These are phyloP conservation scores for Lordiphosa andalusiaca DNA, from an alignment of 2,888 invertebrate genomes.

Conservation along the genomic window DNA sequence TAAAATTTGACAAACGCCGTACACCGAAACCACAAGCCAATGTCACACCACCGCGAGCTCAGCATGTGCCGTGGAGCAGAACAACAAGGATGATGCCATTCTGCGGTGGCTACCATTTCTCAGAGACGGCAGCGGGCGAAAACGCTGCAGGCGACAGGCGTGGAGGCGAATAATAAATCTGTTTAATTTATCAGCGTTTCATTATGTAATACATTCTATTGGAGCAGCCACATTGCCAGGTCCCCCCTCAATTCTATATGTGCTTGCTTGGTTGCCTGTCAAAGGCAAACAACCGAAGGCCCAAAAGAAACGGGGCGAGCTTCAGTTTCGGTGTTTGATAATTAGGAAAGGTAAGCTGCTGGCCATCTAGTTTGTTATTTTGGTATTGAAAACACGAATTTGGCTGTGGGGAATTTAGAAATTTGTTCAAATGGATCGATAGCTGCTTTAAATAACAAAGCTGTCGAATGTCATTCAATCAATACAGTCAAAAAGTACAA, in stretches of 20 bases:
- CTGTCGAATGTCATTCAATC: too few relatives aligned
- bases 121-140: constrained; percentile 15
- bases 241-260: neutral
- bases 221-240: constrained; percentile 11
- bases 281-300: constrained; percentile 39
- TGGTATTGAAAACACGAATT: too few relatives aligned
- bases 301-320: constrained; percentile 17
- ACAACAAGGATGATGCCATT: constrained; percentile 15
- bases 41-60: constrained; percentile 38
- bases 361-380: too few relatives aligned
- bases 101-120: constrained; percentile 21
- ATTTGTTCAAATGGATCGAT: too few relatives aligned
- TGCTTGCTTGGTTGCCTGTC: constrained; percentile 30
- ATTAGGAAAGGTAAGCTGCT: constrained; percentile 38
- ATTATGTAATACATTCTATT: constrained; percentile 46
- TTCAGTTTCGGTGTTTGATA: constrained; percentile 44
- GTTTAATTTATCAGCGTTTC: constrained; percentile 67
- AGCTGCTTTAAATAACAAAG: too few relatives aligned
- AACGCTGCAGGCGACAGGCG: constrained; percentile 33
- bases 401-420: too few relatives aligned
- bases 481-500: too few relatives aligned
- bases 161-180: constrained; percentile 61
- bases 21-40: constrained; percentile 54
- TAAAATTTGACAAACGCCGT: constrained; percentile 68
- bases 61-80: constrained; percentile 44